Evolutionary conservation across 2,113 vertebrate genomes (phyloP).

Genomic region (Willisornis vidua): DNA sequence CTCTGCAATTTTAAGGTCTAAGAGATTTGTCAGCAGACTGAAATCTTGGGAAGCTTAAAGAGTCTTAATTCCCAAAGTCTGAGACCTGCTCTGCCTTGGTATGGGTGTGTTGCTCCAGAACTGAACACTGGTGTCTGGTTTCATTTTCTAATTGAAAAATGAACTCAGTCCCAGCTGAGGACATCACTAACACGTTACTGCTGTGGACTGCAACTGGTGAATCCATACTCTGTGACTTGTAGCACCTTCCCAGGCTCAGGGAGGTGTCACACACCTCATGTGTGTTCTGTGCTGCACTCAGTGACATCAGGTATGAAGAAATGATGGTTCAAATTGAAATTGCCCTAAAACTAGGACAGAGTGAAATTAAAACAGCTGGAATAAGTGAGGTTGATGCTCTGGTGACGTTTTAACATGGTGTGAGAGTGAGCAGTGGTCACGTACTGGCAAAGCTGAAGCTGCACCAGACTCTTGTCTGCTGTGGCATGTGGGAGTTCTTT

Average conservation of each 20-base stretch:
- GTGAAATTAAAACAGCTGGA: background rate
- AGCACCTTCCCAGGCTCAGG: background rate
- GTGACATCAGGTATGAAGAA: background rate
- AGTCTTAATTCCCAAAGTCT: background rate
- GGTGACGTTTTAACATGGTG: rapidly evolving
- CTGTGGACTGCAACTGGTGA: background rate
- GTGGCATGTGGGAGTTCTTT: background rate
- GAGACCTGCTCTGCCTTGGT: background rate
- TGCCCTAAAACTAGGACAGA: background rate
- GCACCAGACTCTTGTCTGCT: background rate
- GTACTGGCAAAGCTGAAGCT: background rate
- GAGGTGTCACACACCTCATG: background rate
- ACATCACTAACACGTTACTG: background rate
- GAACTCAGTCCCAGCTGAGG: background rate
- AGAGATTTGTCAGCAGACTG: background rate
- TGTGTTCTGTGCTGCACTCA: background rate
- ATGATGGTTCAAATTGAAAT: background rate
- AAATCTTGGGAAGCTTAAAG: background rate
- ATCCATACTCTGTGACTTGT: background rate
- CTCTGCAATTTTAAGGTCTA: background rate
- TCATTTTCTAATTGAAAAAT: background rate
- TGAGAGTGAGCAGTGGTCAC: background rate
- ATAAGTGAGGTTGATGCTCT: background rate
- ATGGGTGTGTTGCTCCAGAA: background rate
- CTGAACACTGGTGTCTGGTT: background rate